Base-by-base conservation (phyloP, 2,113 vertebrate species). In the Pituophis catenifer region DNA sequence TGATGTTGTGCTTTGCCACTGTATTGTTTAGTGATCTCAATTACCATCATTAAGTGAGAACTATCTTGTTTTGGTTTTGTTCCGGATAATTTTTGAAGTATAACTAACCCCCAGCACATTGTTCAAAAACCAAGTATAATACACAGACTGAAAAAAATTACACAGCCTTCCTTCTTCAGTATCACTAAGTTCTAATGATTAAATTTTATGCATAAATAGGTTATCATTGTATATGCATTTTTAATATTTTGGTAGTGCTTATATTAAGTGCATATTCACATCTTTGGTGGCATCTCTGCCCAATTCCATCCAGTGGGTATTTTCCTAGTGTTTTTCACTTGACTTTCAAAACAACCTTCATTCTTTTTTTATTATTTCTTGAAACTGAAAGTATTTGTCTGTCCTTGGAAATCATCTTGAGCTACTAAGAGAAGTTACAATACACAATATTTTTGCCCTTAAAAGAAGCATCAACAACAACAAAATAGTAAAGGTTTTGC, bases 391-490 rank as follows among this genome's bases (percentile, higher is more conserved):
- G 53, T 57, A 86, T 86, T 86, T 92, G 24, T 33, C 53, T 29
- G 33, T 81, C 55, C 57, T 90, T 90, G 91, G 86, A 87, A 88
- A 75, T 53, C 50, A 90, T 88, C 87, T 94, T 87, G 70, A 94
- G 54, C 90, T 86, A 62, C 26, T 75, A 75, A 90, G 48, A 87
- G 52, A 94, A 90, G 1, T 33, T 88, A 52, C 8, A 11, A 8
- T 88, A 50, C 29, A 29, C 38, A 26, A 92, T 44, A n/a, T 12
- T 95, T 92, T 95, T 90, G 58, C 87, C 86, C 57, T 88, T 90
- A 89, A 23, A 93, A 89, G 87, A 94, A 94, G 89, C 89, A 59
- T 92, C 24, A n/a, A 23, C 33, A 92, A n/a, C 54, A 55, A 55
- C 54, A 89, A 94, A 8, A 23, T 21, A 91, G 33, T 23, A 89